phyloP scores from a whole-genome alignment of 1,140 invertebrate species.

The Drosophila guanche region DNA sequence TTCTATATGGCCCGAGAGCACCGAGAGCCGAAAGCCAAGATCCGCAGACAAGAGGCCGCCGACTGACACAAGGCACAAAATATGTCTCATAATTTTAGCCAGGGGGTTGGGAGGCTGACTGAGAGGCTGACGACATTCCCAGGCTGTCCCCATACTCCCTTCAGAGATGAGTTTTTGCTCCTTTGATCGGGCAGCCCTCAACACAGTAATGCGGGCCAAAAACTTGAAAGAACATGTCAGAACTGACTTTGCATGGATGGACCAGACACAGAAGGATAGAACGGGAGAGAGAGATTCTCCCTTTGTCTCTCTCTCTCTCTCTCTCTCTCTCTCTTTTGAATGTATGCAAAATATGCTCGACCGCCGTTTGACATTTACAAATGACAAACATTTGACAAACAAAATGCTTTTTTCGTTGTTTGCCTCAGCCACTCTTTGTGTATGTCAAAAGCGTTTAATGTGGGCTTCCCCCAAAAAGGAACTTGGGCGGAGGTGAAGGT shows the following conservation, averaged over 20 bases:
- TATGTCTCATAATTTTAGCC: slow-evolving; percentile 73
- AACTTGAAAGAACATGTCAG: slow-evolving; percentile 62
- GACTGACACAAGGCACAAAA: slow-evolving; percentile 48
- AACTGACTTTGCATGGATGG: slow-evolving; percentile 46
- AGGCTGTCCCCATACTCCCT: slow-evolving; percentile 3
- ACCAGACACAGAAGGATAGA: background rate
- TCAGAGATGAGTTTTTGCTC: background rate
- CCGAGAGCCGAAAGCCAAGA: too few species aligned
- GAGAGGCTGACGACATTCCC: slow-evolving; percentile 39
- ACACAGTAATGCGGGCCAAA: slow-evolving; percentile 60
- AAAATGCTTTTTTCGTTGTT: slow-evolving; percentile 59
- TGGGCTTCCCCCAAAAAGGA: slow-evolving; percentile 33
- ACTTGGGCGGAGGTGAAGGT: slow-evolving; percentile 7
- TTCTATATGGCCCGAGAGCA: slow-evolving; percentile 50
- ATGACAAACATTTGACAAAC: slow-evolving; percentile 83
- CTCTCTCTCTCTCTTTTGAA: background rate
- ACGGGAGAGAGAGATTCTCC: background rate
- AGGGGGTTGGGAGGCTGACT: background rate
- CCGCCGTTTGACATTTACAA: slow-evolving; percentile 82
- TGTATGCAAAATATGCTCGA: slow-evolving; percentile 79
- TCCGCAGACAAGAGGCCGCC: slow-evolving; percentile 15
- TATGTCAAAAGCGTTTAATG: slow-evolving; percentile 62
- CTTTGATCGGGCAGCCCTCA: background rate
- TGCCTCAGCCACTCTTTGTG: slow-evolving; percentile 11
- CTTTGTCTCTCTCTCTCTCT: too few species aligned